Evolutionary conservation across 2,113 vertebrate species (phyloP), one percentile per base, ranked within the genome.

Genomic region (Pitta sordida): DNA sequence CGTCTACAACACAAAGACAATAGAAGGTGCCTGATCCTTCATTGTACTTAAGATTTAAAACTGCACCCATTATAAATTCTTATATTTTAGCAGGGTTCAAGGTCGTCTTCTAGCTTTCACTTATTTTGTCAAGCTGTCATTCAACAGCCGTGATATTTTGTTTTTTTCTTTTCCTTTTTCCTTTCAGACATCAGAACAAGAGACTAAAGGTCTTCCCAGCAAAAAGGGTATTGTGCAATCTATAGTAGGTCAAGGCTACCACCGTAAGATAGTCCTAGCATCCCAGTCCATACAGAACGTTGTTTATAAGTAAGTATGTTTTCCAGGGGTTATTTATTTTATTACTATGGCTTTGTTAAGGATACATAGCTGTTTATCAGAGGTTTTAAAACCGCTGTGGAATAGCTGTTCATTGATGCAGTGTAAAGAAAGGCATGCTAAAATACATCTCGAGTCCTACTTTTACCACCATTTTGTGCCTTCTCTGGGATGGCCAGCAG

Each of bases 181-280:
- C 76, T 94, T 97, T 22, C 90, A 99, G 99, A 99, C 98, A 52
- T 98, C 98, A 12, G 99, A 99, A 93, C 99, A 99, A 97, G 99
- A 99, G 97, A 99, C 97, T 87, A 99, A 99, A 98, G 99, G 99
- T 81, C 97, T 99, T 93, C 99, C 99, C 59, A 99, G 99, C 97
- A 99, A 99, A 96, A 99, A 99, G 92, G 99, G 99, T 44, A 99
- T 99, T n/a, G 99, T 99, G 78, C 99, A 99, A 93, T 99, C 99
- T 80, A 98, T 99, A 78, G 98, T 99, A 46, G 99, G 99, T 39
- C 99, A 99, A 97, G 99, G 99, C 34, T 99, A 99, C 97, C 99
- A 99, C 94, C 99, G 99, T 74, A 99, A 99, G 96, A 99, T 99
- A 83, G 98, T 99, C 51, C 97, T 99, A 87, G 99, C 99, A 3